Conservation (phyloP, 1,140 invertebrate genomes). For the Drosophila pachea region DNA sequence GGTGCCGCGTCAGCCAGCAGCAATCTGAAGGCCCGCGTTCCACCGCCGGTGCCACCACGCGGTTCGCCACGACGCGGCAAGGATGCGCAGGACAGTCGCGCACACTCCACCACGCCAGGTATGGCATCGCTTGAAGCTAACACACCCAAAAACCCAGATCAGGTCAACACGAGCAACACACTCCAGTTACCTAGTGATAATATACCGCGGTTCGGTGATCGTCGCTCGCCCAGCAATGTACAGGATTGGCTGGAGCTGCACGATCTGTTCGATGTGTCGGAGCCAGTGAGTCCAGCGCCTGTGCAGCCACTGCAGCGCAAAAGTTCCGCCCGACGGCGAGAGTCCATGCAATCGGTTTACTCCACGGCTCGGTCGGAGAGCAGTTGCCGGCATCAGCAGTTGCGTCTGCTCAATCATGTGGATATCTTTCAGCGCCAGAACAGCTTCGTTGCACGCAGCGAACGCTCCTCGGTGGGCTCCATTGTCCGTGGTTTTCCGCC, state of each 20-base stretch:
- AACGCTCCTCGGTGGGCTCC: conserved; percentile 69
- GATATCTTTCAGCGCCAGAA: conserved; percentile 73
- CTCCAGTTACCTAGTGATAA: conserved; percentile 51
- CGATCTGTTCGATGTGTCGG: conserved; percentile 60
- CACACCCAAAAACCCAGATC: conserved; percentile 17
- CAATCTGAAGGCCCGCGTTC: conserved; percentile 83
- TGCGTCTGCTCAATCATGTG: conserved; percentile 58
- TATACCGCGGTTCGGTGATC: conserved; percentile 68
- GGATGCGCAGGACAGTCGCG: conserved; percentile 80
- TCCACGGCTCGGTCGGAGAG: conserved; percentile 66
- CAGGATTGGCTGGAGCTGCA: conserved; percentile 77
- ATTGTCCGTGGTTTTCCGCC: conserved; percentile 72
- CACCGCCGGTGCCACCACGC: conserved; percentile 89
- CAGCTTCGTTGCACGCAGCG: conserved; percentile 68
- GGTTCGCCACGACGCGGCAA: conserved; percentile 82
- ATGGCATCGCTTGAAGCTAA: conserved; percentile 41
- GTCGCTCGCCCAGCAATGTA: conserved; percentile 75
- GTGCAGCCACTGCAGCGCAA: conserved; percentile 13
- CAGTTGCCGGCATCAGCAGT: conserved; percentile 42
- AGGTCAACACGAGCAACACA: conserved; percentile 23
- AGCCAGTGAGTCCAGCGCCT: conserved; percentile 15
- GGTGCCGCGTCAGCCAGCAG: conserved; percentile 20
- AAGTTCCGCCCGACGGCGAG: conserved; percentile 42
- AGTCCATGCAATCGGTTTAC: conserved; percentile 59
- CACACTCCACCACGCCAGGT: conserved; percentile 68